These are phyloP conservation scores for Porites lutea DNA, from an alignment of 64 coral and sea anemone species.

Conservation along the genomic window DNA sequence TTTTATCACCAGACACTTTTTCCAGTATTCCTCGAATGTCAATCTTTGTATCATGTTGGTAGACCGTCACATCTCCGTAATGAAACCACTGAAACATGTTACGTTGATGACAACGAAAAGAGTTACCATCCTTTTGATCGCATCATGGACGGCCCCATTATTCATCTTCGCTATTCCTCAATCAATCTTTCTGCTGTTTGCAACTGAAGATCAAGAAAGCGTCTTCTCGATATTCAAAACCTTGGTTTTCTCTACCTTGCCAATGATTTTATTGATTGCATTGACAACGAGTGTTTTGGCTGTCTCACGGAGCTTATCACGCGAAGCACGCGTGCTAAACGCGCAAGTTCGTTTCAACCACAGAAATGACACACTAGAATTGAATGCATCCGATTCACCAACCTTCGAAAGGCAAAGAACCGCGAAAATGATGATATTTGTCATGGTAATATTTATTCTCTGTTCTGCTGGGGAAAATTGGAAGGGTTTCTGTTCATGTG, in stretches of 20 bases:
- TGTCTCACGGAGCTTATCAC: background rate
- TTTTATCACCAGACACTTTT: background rate
- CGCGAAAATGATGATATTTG: background rate
- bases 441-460: conserved; percentile 15
- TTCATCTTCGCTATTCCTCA: background rate
- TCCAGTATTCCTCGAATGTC: background rate
- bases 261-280: background rate
- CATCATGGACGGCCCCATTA: conserved; percentile 29
- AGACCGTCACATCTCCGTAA: conserved; percentile 45
- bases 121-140: background rate
- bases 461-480: background rate
- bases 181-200: background rate
- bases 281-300: background rate
- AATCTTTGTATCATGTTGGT: conserved; percentile 43
- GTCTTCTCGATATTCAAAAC: background rate
- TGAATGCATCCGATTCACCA: background rate
- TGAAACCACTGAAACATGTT: conserved; percentile 32
- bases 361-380: background rate
- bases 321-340: background rate
- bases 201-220: background rate
- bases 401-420: background rate
- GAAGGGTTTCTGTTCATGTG: background rate
- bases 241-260: background rate
- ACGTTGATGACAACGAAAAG: background rate
- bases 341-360: background rate